phyloP scores from a whole-genome alignment of 2,797 vertebrate genomes.

The Centroberyx gerrardi region DNA sequence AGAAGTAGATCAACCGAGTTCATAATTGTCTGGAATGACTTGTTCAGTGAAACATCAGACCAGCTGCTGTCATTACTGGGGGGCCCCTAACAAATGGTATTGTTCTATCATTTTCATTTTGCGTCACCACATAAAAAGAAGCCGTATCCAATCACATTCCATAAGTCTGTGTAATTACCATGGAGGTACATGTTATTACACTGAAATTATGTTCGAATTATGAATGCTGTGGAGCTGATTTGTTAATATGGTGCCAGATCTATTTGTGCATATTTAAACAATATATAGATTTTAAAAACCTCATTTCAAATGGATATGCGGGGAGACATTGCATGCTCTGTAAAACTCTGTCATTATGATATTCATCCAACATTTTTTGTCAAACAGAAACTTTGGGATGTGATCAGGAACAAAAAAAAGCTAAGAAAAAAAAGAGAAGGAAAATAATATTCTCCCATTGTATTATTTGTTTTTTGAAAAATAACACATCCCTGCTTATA shows the following conservation, averaged over 20 bases:
- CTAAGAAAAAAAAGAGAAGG: no score
- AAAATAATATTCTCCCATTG: no score
- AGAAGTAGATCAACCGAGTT: slow-evolving; percentile 69
- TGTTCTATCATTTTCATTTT: slow-evolving; percentile 59
- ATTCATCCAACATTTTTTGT: no score
- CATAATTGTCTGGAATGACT: slow-evolving; percentile 74
- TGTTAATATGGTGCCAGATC: no score
- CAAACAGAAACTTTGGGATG: no score
- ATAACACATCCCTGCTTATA: no score
- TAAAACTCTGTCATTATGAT: no score
- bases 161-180: slow-evolving; percentile 37
- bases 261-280: neutral
- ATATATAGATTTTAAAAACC: neutral
- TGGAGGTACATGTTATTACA: neutral
- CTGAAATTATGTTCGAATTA: neutral
- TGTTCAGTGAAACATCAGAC: slow-evolving; percentile 72
- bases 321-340: no score
- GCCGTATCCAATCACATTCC: slow-evolving; percentile 22
- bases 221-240: no score
- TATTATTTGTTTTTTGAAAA: no score
- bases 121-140: slow-evolving; percentile 14
- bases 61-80: slow-evolving; percentile 62
- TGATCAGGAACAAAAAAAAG: no score
- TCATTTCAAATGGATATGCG: no score
- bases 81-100: slow-evolving; percentile 50